Evolutionary conservation across 2,797 vertebrate species (phyloP).

Genomic region (Hozukius guyotensis): DNA sequence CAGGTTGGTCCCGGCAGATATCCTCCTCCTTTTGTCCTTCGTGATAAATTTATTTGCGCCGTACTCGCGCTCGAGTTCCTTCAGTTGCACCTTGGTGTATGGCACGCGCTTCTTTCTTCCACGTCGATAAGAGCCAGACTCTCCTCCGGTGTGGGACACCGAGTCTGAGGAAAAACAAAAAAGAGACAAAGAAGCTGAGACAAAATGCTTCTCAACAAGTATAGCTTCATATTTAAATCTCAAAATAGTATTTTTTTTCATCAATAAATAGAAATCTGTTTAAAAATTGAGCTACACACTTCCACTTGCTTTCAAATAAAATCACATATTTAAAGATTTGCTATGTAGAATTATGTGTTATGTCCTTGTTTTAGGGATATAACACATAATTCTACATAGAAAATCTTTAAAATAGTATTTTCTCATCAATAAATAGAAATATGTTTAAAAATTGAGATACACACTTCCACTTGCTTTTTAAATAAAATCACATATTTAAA

Average conservation of each 20-base stretch:
- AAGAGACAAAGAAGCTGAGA: constrained; percentile 2
- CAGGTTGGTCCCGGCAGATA: constrained; percentile 96
- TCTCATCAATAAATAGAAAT: not conserved
- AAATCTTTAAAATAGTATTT: not conserved
- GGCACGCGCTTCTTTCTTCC: constrained; percentile 98
- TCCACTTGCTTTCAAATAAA: not conserved
- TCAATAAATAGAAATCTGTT: not conserved
- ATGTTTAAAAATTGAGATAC: not conserved
- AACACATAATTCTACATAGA: too few relatives aligned
- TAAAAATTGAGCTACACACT: not conserved
- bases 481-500: not conserved
- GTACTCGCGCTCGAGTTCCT: constrained; percentile 99
- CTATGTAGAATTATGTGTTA: not conserved
- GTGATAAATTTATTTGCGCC: constrained; percentile 99
- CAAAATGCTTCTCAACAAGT: constrained; percentile 17
- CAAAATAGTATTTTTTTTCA: not conserved
- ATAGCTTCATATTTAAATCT: not conserved
- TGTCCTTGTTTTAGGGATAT: too few relatives aligned
- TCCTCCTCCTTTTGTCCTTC: constrained; percentile 98
- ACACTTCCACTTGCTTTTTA: not conserved
- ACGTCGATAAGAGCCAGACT: constrained; percentile 91
- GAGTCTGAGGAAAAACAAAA: constrained; percentile 58
- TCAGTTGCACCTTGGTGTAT: constrained; percentile 98
- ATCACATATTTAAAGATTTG: not conserved
- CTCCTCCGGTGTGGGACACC: constrained; percentile 82